Evolutionary conservation across 1,140 invertebrate genomes (phyloP).

Genomic region (Melipona quadrifasciata): DNA sequence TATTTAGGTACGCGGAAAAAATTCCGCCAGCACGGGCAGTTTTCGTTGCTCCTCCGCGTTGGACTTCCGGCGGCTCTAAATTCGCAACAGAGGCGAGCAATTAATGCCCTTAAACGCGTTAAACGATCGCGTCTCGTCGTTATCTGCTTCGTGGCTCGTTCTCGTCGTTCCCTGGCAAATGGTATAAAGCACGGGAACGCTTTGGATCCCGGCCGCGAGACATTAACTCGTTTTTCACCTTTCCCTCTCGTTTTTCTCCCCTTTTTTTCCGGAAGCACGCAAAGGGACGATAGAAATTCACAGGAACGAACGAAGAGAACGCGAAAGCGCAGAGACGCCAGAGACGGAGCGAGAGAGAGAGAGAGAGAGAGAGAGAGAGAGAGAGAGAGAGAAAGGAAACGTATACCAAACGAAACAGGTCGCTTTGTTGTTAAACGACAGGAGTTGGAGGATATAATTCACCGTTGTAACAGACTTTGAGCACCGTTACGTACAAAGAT

Average conservation of each 20-base stretch:
- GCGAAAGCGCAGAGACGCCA: not conserved
- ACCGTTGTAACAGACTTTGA: slow-evolving; percentile 73
- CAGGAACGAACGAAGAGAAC: slow-evolving; percentile 7
- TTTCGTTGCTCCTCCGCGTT: not conserved
- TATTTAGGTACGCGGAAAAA: not conserved
- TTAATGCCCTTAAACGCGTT: slow-evolving; percentile 12
- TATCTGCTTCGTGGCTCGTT: not conserved
- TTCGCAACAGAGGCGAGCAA: not conserved
- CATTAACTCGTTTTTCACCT: slow-evolving; percentile 55
- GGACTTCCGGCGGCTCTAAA: too few relatives aligned
- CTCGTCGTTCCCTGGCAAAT: slow-evolving; percentile 3
- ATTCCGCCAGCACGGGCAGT: not conserved
- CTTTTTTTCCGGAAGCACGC: slow-evolving; percentile 13
- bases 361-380: slow-evolving; percentile 3
- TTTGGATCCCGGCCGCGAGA: slow-evolving; percentile 33
- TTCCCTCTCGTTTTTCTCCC: not conserved
- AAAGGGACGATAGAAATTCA: slow-evolving; percentile 43
- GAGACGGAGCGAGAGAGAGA: not conserved
- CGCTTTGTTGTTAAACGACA: slow-evolving; percentile 74
- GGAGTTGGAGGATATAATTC: slow-evolving; percentile 71
- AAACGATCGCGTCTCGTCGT: slow-evolving; percentile 24
- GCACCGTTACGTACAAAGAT: slow-evolving; percentile 68
- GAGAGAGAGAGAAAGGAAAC: slow-evolving; percentile 46
- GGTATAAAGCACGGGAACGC: slow-evolving; percentile 28
- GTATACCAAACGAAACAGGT: slow-evolving; percentile 60